A percentile compares a stretch with the other conserved stretches of the same genome.
These are phyloP conservation scores for Plectropomus leopardus DNA, from an alignment of 2,113 vertebrate species.

Conservation along the genomic window DNA sequence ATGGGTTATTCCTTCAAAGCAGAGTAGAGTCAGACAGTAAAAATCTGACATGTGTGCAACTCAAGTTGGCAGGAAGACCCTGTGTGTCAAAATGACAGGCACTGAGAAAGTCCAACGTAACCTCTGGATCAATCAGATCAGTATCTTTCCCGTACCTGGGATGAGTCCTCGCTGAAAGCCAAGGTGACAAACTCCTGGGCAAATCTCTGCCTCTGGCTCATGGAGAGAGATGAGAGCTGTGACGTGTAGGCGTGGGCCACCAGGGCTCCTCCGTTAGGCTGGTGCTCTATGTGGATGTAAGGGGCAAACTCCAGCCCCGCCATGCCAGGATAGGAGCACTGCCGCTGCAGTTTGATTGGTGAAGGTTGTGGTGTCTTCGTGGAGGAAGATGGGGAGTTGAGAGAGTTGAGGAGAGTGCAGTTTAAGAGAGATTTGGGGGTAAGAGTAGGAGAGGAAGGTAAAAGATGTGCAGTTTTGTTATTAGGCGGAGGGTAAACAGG, in stretches of 20 bases:
- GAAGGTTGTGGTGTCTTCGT: constrained; percentile 83
- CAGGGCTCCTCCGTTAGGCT: constrained; percentile 96
- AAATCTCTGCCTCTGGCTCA: constrained; percentile 93
- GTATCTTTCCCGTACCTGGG: constrained; percentile 69
- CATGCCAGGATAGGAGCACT: constrained; percentile 82
- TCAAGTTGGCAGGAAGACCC: no score
- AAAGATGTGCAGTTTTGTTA: constrained; percentile 62
- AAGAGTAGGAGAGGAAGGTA: constrained; percentile 21
- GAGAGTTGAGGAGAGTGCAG: constrained; percentile 59
- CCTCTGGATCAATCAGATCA: constrained; percentile 5
- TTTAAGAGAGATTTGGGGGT: constrained; percentile 26
- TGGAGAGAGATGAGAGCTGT: constrained; percentile 93
- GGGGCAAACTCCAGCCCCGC: constrained; percentile 92
- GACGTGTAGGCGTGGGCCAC: constrained; percentile 94
- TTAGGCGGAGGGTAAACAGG: constrained; percentile 79
- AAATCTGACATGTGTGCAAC: no score
- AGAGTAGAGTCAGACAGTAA: no score
- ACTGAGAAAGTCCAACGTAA: no score
- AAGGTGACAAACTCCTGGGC: constrained; percentile 95
- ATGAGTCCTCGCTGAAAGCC: constrained; percentile 94
- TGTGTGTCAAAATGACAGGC: no score
- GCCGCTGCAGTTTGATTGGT: constrained; percentile 60
- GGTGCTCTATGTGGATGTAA: constrained; percentile 94
- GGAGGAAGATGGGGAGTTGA: no score
- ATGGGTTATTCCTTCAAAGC: no score